These are phyloP conservation scores for Sphaerodactylus townsendi DNA, from an alignment of 2,113 vertebrate species.

Conservation along the genomic window DNA sequence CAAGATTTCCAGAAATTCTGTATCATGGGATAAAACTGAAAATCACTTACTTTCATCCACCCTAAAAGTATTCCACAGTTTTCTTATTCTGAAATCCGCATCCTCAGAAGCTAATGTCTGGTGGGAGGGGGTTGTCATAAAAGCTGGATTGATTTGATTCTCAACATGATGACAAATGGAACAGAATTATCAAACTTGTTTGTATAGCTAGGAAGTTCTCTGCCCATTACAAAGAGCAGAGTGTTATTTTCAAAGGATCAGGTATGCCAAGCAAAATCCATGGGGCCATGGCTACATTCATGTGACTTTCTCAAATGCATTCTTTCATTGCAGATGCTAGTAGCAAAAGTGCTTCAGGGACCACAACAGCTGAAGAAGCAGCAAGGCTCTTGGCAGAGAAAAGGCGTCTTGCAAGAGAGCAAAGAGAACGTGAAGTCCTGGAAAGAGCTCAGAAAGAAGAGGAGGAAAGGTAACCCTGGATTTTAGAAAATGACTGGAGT, in stretches of 20 bases:
- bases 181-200: neutral
- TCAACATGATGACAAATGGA: neutral
- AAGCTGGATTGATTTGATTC: neutral
- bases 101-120: neutral
- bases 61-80: no score
- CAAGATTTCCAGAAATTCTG: no score
- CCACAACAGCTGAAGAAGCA: constrained; percentile 84
- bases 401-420: constrained; percentile 83
- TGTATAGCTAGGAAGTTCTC: neutral
- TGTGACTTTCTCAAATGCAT: neutral
- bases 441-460: constrained; percentile 81
- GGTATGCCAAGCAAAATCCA: no score
- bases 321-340: constrained; percentile 68
- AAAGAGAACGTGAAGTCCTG: constrained; percentile 83
- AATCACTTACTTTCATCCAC: no score
- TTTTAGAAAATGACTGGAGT: neutral
- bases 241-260: neutral
- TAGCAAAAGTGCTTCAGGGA: constrained; percentile 76
- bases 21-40: no score
- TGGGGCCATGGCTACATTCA: neutral
- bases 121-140: neutral
- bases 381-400: constrained; percentile 88
- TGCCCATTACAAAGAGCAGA: neutral
- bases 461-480: constrained; percentile 77
- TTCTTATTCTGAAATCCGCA: neutral